Evolutionary conservation across 2,797 vertebrate genomes (phyloP).

Genomic region (Cryptoprocta ferox): DNA sequence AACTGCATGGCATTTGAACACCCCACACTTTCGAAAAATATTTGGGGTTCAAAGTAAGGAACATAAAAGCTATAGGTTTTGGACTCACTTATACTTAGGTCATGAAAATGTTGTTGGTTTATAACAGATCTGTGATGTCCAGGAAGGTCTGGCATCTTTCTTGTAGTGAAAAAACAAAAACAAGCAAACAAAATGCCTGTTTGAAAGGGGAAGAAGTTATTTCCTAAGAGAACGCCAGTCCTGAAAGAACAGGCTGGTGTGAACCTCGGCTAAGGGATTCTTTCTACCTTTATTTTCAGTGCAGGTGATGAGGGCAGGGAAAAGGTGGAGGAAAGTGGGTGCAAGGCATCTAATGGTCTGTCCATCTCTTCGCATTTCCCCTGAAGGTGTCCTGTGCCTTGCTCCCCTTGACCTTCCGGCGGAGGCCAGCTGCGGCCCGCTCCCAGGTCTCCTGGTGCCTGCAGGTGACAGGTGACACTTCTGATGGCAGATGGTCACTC

Average conservation of each 20-base stretch:
- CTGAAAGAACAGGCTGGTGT: not conserved
- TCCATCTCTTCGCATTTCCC: not conserved
- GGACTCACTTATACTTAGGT: not conserved
- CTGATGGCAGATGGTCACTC: fast-evolving
- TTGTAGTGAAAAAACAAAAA: not conserved
- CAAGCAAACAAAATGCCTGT: not conserved
- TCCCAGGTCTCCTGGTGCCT: not conserved
- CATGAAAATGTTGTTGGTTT: conserved; percentile 43
- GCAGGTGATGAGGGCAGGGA: fast-evolving
- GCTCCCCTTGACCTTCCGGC: fast-evolving
- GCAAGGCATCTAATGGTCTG: fast-evolving
- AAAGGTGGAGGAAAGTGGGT: not conserved
- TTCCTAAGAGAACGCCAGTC: not conserved
- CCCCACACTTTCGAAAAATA: conserved; percentile 43
- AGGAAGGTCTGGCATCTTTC: not conserved
- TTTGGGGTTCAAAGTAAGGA: conserved; percentile 38
- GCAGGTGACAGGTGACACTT: fast-evolving
- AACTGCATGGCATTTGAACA: not conserved
- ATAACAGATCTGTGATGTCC: not conserved
- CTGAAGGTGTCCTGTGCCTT: not conserved
- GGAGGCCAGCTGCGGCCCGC: fast-evolving
- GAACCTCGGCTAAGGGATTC: not conserved
- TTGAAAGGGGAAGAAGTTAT: not conserved
- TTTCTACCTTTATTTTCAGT: not conserved
- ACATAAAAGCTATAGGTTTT: conserved; percentile 1